Conservation (phyloP, 1,140 invertebrate species). For the Drosophila novamexicana region DNA sequence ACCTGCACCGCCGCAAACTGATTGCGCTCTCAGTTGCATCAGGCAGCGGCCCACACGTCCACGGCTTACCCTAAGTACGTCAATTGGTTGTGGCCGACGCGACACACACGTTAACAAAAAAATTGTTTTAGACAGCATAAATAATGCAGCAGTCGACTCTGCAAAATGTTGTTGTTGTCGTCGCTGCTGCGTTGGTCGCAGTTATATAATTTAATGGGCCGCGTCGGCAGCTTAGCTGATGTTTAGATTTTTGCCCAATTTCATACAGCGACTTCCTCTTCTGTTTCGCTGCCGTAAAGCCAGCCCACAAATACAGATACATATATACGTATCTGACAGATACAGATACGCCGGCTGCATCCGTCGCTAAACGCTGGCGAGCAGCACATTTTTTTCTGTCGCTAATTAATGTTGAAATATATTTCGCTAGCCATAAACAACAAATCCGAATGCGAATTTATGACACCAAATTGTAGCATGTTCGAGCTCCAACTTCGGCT, state of each 20-base stretch:
- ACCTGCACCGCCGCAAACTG: constrained; percentile 47
- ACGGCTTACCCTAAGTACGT: constrained; percentile 77
- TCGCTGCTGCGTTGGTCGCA: constrained; percentile 34
- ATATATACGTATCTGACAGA: constrained; percentile 17
- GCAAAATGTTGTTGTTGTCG: constrained; percentile 17
- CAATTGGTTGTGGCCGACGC: constrained; percentile 55
- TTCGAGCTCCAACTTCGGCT: neutral
- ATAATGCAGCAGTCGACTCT: constrained; percentile 61
- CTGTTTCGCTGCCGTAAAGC: constrained; percentile 19
- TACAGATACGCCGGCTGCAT: constrained; percentile 43
- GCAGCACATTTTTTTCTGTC: constrained; percentile 13
- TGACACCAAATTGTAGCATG: constrained; percentile 31
- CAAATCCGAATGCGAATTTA: constrained; percentile 50
- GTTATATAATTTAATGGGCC: constrained; percentile 77
- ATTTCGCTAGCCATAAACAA: constrained; percentile 50
- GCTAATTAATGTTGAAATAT: constrained; percentile 72
- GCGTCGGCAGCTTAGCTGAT: constrained; percentile 46
- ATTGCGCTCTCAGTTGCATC: constrained; percentile 50
- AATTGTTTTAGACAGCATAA: constrained; percentile 74
- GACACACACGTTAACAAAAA: constrained; percentile 26
- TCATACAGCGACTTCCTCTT: constrained; percentile 71
- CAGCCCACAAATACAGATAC: constrained; percentile 23
- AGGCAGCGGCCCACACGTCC: constrained; percentile 47
- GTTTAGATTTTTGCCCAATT: constrained; percentile 70
- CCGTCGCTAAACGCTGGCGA: constrained; percentile 51